Conservation (phyloP, 2,797 vertebrate species). For the Lepidocolaptes lacrymiger region DNA sequence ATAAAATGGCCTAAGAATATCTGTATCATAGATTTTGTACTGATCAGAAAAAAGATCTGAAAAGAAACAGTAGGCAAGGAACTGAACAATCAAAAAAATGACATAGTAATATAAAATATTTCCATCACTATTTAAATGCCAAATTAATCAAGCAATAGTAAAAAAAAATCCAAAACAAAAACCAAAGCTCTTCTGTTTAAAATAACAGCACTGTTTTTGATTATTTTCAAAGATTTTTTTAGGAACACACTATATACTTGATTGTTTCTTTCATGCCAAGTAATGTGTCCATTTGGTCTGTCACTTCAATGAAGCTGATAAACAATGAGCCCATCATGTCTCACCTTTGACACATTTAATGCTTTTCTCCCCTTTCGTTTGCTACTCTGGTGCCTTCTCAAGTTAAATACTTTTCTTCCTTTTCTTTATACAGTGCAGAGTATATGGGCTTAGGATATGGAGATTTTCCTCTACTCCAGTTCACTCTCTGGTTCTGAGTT, state of each 20-base stretch:
- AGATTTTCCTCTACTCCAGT: conserved; percentile 80
- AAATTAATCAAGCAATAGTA: conserved; percentile 82
- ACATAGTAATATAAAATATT: conserved; percentile 80
- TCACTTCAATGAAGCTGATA: conserved; percentile 75
- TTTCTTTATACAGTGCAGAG: conserved; percentile 89
- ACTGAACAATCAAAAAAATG: conserved; percentile 78
- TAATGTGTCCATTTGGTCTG: conserved; percentile 90
- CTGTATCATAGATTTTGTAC: conserved; percentile 71
- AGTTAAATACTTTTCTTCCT: conserved; percentile 82
- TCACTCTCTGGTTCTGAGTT: conserved; percentile 78
- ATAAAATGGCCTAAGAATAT: conserved; percentile 78
- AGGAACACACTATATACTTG: conserved; percentile 81
- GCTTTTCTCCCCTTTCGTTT: conserved; percentile 66
- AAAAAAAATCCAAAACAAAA: conserved; percentile 32
- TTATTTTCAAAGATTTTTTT: conserved; percentile 74
- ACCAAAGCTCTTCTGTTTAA: conserved; percentile 77
- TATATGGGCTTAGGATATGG: conserved; percentile 81
- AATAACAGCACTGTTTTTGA: conserved; percentile 80
- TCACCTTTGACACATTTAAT: conserved; percentile 64
- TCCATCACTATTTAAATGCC: conserved; percentile 82
- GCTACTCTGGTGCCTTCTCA: conserved; percentile 78
- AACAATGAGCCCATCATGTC: conserved; percentile 61
- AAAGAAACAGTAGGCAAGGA: conserved; percentile 77
- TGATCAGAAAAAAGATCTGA: conserved; percentile 64
- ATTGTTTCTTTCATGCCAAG: conserved; percentile 75